phyloP scores from a whole-genome alignment of 2,113 vertebrate species.

The Barbus barbus region DNA sequence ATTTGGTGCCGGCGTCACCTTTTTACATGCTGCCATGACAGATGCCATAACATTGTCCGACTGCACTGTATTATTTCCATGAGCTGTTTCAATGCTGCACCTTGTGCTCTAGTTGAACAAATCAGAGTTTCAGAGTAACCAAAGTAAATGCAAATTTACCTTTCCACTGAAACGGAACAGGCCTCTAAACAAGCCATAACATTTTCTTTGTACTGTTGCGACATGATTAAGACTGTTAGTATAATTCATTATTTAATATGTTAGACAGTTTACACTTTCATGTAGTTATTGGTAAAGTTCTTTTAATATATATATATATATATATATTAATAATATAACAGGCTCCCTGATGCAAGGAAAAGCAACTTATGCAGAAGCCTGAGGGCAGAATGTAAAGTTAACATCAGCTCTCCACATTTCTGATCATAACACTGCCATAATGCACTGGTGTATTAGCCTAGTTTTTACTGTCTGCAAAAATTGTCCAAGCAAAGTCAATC shows the following conservation, averaged over 20 bases:
- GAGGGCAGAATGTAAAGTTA: slow-evolving; percentile 13
- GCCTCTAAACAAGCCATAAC: neutral
- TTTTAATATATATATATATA: too few relatives aligned
- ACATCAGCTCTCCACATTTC: neutral
- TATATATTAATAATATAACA: slow-evolving; percentile 24
- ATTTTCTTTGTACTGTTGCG: neutral
- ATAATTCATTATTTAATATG: slow-evolving; percentile 18
- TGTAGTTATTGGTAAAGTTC: slow-evolving; percentile 18
- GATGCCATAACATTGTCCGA: slow-evolving; percentile 96
- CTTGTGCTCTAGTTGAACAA: neutral
- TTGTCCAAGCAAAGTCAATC: neutral
- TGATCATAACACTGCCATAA: neutral
- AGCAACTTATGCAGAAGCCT: slow-evolving; percentile 17
- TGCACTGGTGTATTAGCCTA: slow-evolving; percentile 22
- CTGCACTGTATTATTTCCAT: slow-evolving; percentile 74
- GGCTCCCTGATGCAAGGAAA: slow-evolving; percentile 19
- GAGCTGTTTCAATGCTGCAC: slow-evolving; percentile 74
- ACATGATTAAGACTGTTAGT: neutral
- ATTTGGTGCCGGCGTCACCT: too few relatives aligned
- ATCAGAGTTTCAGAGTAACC: neutral
- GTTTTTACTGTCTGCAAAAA: slow-evolving; percentile 5
- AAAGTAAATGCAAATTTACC: neutral
- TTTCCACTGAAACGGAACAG: neutral
- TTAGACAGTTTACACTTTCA: slow-evolving; percentile 17
- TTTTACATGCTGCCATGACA: too few relatives aligned